Evolutionary conservation across 2,113 vertebrate genomes (phyloP), one percentile per base, ranked within the genome.

Genomic region (Labeo rohita): DNA sequence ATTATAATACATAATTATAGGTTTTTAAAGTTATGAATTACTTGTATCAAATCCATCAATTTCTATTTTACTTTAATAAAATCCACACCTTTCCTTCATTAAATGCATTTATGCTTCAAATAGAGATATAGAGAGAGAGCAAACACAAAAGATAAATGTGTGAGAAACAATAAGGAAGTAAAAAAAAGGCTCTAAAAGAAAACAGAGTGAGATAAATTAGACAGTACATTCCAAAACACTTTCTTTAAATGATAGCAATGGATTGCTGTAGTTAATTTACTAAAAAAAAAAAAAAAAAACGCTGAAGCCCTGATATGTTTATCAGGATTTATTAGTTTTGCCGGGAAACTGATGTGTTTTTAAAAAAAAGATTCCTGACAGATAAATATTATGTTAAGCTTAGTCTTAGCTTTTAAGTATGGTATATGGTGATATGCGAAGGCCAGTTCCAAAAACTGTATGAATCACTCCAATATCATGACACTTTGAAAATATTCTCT

Each of bases 261-360:
- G 13, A 77, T 50, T 50, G 7, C 11, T 54, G 49, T 36, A 15
- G 49, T 54, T 6, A 15, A 13, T 45, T 43, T 59, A 56, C 15
- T 2, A 28, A 21, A 2, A 39, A 39, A 8, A 11, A 5, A 10
- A 76, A 78, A 49, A 28, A 49, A 39, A 68, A 80, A 65, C 52
- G 68, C 28, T 66, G 56, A 83, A 84, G 34, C 28, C 10, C 77
- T 80, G 36, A 80, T 81, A 80, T 82, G 56, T 73, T 85, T 77
- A 81, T 70, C 72, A 66, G 65, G 28, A 80, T 56, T 56, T 2
- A 54, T 21, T 54, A 23, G 47, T 52, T 75, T 76, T 76, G 11
- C 47, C 13, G 2, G 28, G 43, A 49, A 49, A 23, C 45, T n/a
- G 10, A 61, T 18, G 1, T 61, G 54, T 43, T 80, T 12, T 61